Evolutionary conservation across 2,113 vertebrate genomes (phyloP).

Genomic region (Noctilio leporinus): DNA sequence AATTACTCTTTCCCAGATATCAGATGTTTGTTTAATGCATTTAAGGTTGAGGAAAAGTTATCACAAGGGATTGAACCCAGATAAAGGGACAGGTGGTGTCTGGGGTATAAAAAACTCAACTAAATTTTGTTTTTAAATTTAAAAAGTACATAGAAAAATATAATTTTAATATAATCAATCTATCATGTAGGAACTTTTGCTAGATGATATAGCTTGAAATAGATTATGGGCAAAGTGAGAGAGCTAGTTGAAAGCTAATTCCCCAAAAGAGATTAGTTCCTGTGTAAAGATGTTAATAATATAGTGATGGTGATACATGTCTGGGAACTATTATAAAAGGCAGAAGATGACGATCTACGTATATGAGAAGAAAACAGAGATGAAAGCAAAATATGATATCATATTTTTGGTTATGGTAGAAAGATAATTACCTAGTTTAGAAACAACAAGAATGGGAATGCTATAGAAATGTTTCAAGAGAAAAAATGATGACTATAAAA

Average conservation of each 20-base stretch:
- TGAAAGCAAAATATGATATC: constrained; percentile 23
- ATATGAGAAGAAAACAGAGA: not conserved
- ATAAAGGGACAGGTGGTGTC: not conserved
- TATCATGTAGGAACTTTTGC: not conserved
- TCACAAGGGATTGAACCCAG: not conserved
- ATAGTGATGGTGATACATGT: not conserved
- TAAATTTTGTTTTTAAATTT: not conserved
- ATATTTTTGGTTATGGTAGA: not conserved
- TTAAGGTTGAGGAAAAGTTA: not conserved
- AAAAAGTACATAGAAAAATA: not conserved
- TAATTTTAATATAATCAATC: not conserved
- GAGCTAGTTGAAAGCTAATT: no score
- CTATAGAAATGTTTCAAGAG: not conserved
- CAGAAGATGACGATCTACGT: not conserved
- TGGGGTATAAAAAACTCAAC: not conserved
- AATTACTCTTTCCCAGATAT: not conserved
- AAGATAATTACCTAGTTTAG: not conserved
- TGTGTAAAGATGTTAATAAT: not conserved
- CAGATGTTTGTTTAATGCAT: not conserved
- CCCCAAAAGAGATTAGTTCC: not conserved
- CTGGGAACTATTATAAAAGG: not conserved
- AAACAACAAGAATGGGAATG: not conserved
- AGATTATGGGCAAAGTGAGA: not conserved
- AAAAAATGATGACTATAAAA: not conserved
- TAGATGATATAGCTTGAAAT: not conserved